These are phyloP conservation scores for Tamandua tetradactyla DNA, from an alignment of 2,797 vertebrate genomes.

Conservation along the genomic window DNA sequence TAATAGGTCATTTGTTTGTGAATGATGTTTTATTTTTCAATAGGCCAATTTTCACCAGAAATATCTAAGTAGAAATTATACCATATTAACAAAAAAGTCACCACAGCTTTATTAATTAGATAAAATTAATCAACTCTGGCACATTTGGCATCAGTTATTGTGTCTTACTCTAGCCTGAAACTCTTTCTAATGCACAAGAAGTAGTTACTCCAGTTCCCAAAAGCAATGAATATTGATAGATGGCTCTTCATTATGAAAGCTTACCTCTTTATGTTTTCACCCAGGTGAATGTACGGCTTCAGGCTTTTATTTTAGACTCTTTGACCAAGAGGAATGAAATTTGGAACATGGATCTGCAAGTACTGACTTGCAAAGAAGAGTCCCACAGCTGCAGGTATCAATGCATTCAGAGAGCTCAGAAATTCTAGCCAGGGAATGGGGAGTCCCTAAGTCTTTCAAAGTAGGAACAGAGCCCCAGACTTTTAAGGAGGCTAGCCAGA, in stretches of 20 bases:
- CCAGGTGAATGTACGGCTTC: constrained; percentile 54
- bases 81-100: neutral
- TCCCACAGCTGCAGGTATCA: constrained; percentile 26
- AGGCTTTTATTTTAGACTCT: constrained; percentile 59
- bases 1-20: neutral
- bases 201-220: constrained; percentile 48
- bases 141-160: neutral
- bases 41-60: neutral
- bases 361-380: constrained; percentile 59
- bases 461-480: neutral
- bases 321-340: constrained; percentile 33
- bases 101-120: neutral
- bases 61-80: constrained; percentile 14
- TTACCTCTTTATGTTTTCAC: constrained; percentile 38
- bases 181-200: neutral
- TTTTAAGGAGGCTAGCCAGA: constrained; percentile 63
- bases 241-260: constrained; percentile 63
- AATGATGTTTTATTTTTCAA: constrained; percentile 10
- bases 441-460: constrained; percentile 37
- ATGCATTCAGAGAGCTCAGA: neutral
- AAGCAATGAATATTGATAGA: constrained; percentile 59
- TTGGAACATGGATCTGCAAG: constrained; percentile 26
- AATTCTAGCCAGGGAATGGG: neutral
- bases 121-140: neutral
- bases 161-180: neutral